These are phyloP conservation scores for Mesoclemmys tuberculata DNA, from an alignment of 2,113 vertebrate species.

Conservation along the genomic window DNA sequence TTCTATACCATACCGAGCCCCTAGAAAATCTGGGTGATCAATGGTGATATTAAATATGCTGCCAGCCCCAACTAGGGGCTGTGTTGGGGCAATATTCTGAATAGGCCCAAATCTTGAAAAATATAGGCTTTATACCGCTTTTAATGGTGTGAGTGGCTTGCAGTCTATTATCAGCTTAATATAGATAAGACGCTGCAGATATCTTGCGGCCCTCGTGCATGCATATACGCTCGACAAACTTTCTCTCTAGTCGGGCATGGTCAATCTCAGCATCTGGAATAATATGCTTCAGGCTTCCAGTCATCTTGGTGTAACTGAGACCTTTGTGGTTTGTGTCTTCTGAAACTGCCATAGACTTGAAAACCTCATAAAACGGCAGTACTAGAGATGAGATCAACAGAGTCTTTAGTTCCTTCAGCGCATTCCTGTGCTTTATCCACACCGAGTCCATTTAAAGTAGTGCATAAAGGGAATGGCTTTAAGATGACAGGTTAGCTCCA, in stretches of 20 bases:
- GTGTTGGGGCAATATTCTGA: neutral
- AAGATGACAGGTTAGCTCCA: neutral
- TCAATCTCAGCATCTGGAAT: neutral
- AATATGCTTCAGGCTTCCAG: neutral
- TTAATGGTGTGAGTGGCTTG: neutral
- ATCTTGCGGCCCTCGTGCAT: neutral
- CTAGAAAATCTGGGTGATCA: neutral
- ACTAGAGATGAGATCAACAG: neutral
- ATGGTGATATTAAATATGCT: neutral
- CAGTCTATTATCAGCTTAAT: neutral
- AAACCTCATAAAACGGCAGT: neutral
- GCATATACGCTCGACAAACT: neutral
- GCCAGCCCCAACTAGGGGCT: neutral
- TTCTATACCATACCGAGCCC: neutral
- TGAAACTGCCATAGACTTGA: neutral
- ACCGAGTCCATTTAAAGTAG: neutral
- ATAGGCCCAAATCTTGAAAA: neutral
- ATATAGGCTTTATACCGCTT: neutral
- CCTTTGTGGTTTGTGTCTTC: fast-evolving
- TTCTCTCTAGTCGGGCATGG: neutral
- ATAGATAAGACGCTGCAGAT: neutral
- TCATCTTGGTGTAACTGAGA: fast-evolving
- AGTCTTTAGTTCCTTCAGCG: neutral
- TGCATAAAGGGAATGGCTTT: neutral
- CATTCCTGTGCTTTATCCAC: neutral